These are phyloP conservation scores for Novumbra hubbsi DNA, from an alignment of 2,797 vertebrate genomes.

Conservation along the genomic window DNA sequence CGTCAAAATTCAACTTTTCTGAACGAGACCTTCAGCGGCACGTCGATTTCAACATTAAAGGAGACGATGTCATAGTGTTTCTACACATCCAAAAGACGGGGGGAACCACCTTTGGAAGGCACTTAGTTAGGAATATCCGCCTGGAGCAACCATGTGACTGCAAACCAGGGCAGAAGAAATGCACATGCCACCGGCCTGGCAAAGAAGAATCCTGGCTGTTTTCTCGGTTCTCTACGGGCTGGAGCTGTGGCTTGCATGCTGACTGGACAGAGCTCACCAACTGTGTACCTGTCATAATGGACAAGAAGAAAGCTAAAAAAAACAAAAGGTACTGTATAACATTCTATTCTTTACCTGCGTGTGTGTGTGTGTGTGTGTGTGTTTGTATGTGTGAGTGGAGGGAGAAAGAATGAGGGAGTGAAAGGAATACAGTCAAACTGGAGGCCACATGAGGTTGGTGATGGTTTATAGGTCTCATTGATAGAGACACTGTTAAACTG, in stretches of 20 bases:
- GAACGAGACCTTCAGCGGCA: constrained; percentile 85
- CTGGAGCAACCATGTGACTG: constrained; percentile 95
- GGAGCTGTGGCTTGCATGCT: constrained; percentile 97
- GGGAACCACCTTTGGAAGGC: constrained; percentile 94
- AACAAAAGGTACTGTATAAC: constrained; percentile 77
- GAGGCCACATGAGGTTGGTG: not conserved
- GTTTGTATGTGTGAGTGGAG: not conserved
- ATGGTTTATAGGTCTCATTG: not conserved
- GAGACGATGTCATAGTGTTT: constrained; percentile 94
- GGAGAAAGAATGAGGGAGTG: not conserved
- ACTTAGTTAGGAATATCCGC: constrained; percentile 94
- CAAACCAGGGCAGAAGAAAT: constrained; percentile 95
- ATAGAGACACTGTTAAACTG: not conserved
- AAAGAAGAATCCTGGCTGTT: constrained; percentile 97
- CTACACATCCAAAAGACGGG: constrained; percentile 98
- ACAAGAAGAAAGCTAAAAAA: constrained; percentile 84
- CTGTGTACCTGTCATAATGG: constrained; percentile 94
- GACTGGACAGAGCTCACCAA: constrained; percentile 98
- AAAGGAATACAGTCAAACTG: not conserved
- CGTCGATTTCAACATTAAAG: constrained; percentile 91
- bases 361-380: not conserved
- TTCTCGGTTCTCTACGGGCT: constrained; percentile 96
- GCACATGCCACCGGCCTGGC: constrained; percentile 91
- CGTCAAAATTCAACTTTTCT: constrained; percentile 85
- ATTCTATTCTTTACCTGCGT: not conserved